Conservation (phyloP, 2,888 invertebrate species). For the Anodontia alba region DNA sequence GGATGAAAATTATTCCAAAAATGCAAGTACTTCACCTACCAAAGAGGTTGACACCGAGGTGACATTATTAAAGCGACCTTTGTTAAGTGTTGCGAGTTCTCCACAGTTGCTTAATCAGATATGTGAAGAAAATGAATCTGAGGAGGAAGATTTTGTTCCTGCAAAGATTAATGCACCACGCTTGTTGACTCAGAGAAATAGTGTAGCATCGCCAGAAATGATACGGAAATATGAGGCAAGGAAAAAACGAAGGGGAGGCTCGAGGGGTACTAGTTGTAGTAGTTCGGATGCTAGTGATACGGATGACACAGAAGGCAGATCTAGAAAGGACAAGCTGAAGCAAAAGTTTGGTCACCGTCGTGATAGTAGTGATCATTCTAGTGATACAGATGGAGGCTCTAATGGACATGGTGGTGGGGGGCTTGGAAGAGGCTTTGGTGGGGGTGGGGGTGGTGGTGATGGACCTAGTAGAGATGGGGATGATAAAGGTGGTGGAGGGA, state of each 20-base stretch:
- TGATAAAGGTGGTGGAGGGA: conserved; percentile 67
- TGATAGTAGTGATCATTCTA: conserved; percentile 84
- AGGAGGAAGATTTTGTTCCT: conserved; percentile 82
- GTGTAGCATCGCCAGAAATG: conserved; percentile 83
- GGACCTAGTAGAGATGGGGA: conserved; percentile 63
- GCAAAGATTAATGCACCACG: conserved; percentile 72
- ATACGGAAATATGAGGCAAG: conserved; percentile 84
- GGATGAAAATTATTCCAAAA: conserved; percentile 52
- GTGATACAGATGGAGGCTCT: conserved; percentile 84
- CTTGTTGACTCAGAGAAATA: conserved; percentile 63
- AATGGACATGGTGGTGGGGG: conserved; percentile 72
- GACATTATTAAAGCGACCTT: conserved; percentile 78
- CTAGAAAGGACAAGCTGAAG: conserved; percentile 80
- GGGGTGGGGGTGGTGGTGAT: conserved; percentile 69
- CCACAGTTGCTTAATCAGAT: conserved; percentile 89
- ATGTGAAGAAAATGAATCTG: conserved; percentile 88
- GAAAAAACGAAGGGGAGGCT: conserved; percentile 88
- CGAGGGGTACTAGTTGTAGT: conserved; percentile 92
- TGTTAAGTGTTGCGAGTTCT: conserved; percentile 86
- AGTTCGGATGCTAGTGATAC: conserved; percentile 96
- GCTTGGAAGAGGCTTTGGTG: conserved; percentile 61
- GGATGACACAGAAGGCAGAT: conserved; percentile 85
- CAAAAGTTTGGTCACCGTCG: conserved; percentile 80
- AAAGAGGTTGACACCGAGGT: conserved; percentile 58
- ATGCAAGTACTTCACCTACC: conserved; percentile 20